Base-by-base conservation (phyloP, 2,113 vertebrate genomes). In the Syngnathus scovelli region DNA sequence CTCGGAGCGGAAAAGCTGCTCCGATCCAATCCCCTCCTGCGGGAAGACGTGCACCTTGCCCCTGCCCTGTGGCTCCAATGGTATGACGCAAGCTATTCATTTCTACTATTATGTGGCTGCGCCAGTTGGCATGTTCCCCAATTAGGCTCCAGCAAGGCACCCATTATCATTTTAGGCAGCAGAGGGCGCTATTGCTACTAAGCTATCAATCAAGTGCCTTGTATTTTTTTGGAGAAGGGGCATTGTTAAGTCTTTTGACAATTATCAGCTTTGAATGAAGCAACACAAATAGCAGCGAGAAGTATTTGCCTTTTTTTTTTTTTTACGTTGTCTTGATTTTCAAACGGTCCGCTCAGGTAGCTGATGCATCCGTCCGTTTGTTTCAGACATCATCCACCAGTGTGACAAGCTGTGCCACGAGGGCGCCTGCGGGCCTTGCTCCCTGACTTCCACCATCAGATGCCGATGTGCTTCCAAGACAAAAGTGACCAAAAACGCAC, bases 401-500 rank as follows among this genome's bases (percentile, higher is more conserved):
- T 99, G 97, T 86, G 93, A 96, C 87, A 94, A 92, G 71, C 81
- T 98, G 73, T 99, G 97, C 85, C 97, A 99, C 15, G 96, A 99
- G 89, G 95, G 91, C 76, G 88, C 89, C 74, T 99, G 97, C 82
- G 95, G 89, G 41, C 93, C 94, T 0, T 99, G 97, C 81, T 92
- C 94, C 74, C 93, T 94, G 64, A 97, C 91, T 58, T 97, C 96
- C n/a, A 92, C 92, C 63, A 81, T 98, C 90, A 93, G 92, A 79
- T 99, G 97, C 89, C 90, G 94, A 74, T 98, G 97, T 89, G 92
- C 93, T 85, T 94, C 93, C 86, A 98, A 93, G 87, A 94, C 90
- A 55, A 96, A 96, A 92, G 97, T 96, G 80, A 48, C 37, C 16
- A 12, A 5, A 0, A 4, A 23, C 13, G 19, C 3, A 8, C 7